A percentile compares a stretch with the other conserved stretches of the same genome.
Evolutionary conservation across 2,113 vertebrate species (phyloP).

Genomic region (Gavia stellata): DNA sequence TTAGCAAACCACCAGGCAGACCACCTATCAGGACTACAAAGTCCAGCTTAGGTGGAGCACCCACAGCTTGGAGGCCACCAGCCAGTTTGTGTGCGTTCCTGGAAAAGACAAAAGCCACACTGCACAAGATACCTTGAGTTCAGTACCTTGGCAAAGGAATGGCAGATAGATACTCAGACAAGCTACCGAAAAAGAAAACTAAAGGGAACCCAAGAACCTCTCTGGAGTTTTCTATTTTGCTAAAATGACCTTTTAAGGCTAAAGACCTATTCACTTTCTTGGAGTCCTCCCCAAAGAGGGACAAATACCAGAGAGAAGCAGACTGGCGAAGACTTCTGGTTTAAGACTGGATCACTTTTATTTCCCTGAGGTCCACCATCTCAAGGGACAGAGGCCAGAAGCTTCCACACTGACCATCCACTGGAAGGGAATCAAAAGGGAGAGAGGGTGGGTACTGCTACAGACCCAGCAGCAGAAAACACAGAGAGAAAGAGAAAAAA

Average conservation of each 20-base stretch:
- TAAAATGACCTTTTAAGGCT: background rate
- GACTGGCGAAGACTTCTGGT: background rate
- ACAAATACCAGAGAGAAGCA: background rate
- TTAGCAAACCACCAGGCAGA: background rate
- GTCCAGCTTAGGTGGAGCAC: background rate
- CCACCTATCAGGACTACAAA: background rate
- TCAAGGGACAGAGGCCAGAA: background rate
- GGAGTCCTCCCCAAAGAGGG: background rate
- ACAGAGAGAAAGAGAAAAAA: background rate
- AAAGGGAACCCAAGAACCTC: background rate
- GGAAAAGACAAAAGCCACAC: background rate
- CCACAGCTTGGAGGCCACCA: background rate
- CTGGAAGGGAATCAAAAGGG: background rate
- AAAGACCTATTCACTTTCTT: background rate
- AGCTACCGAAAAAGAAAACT: background rate
- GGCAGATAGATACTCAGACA: background rate
- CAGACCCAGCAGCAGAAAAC: background rate
- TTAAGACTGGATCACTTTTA: background rate
- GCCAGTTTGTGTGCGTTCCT: fast-evolving
- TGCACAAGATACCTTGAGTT: background rate
- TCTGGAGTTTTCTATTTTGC: background rate
- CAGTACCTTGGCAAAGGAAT: background rate
- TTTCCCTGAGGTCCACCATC: background rate
- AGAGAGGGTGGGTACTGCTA: background rate
- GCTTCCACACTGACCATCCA: background rate